Evolutionary conservation across 2,113 vertebrate genomes (phyloP), one percentile per base, ranked within the genome.

Genomic region (Ahaetulla prasina): DNA sequence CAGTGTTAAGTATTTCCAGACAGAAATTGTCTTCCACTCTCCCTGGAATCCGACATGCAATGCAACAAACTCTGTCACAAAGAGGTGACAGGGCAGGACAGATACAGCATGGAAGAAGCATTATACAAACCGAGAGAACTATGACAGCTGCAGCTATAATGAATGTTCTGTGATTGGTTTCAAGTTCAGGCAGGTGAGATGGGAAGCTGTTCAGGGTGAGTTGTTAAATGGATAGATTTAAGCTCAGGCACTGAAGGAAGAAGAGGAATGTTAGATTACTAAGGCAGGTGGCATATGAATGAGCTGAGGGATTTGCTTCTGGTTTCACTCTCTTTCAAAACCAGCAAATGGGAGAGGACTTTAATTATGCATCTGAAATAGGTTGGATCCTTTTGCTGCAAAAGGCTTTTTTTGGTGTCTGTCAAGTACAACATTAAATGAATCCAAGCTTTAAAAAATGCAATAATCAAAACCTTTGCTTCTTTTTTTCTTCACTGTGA

Each of bases 121-220:
- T 92, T 80, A 30, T 39, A 55, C 45, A 57, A 89, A 84, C 55
- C 2, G 6, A 39, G n/a, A 90, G 88, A 63, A 90, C 60, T 86
- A 85, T 90, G 92, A 90, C 92, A 92, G 92, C 80, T 43, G 80
- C n/a, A 63, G 60, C 30, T 20, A 47, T 92, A 89, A 90, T 86
- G 80, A 86, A 86, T 86, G 50, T 88, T 89, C 53, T 50, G 27
- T 92, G 88, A 90, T 90, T 86, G 92, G 92, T 92, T 92, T 90
- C 92, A 92, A 80, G 88, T 92, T 92, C 92, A 92, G 92, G 60
- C 54, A 92, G 92, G 88, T 92, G 92, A 92, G 80, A 90, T 92
- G 92, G 54, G 88, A 92, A 89, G 85, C 89, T 63, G 92, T 89
- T 86, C 55, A 85, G 92, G 45, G 80, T 90, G 92, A 92, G 80